Evolutionary conservation across 2,797 vertebrate genomes (phyloP).

Genomic region (Poeciliopsis turneri): DNA sequence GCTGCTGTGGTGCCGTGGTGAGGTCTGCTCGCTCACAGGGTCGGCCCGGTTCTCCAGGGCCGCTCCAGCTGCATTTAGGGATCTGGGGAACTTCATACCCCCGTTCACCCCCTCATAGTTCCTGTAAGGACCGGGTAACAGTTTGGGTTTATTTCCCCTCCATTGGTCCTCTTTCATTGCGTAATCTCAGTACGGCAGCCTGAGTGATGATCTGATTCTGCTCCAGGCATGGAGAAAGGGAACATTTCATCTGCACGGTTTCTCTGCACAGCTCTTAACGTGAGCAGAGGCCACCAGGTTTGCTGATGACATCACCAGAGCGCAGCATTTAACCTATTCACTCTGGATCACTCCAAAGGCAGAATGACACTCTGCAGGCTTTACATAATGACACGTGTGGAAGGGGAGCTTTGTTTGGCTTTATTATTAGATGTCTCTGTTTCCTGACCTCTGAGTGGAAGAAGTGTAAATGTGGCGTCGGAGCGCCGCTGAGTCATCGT

Average conservation of each 20-base stretch:
- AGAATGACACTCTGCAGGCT: conserved; percentile 11
- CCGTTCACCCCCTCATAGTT: conserved; percentile 75
- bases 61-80: conserved; percentile 59
- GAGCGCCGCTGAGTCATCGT: conserved; percentile 36
- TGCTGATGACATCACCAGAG: not conserved
- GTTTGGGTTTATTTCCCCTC: not conserved
- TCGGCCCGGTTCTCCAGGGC: conserved; percentile 70
- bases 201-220: conserved; percentile 35
- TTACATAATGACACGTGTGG: not conserved
- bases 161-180: not conserved
- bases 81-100: conserved; percentile 71
- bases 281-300: not conserved
- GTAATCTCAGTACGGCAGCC: conserved; percentile 28
- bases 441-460: conserved; percentile 78
- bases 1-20: conserved; percentile 63
- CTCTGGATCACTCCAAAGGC: conserved; percentile 13
- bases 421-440: not conserved
- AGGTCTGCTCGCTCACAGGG: conserved; percentile 64
- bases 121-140: conserved; percentile 41
- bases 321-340: not conserved
- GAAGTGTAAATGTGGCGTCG: conserved; percentile 75
- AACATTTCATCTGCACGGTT: conserved; percentile 42
- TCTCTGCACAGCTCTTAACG: conserved; percentile 27
- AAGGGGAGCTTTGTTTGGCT: conserved; percentile 12
- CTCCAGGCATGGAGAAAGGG: conserved; percentile 27